Evolutionary conservation across 2,797 vertebrate species (phyloP), one percentile per base, ranked within the genome.

Genomic region (Jordanella pulchra): DNA sequence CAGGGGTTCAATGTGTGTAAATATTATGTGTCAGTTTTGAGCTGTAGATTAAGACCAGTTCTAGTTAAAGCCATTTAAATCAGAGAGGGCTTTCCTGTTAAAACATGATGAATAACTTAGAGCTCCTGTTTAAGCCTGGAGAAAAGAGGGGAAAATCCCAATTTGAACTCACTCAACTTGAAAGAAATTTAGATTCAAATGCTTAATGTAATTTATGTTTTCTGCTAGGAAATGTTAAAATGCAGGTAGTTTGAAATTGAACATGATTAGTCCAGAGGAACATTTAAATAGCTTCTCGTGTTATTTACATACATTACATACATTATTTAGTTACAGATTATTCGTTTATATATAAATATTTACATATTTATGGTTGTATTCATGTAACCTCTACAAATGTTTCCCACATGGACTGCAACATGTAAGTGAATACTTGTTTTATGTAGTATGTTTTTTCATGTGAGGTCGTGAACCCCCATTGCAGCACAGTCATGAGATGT

Each of bases 1-100:
- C 61, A 39, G 70, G 23, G 71, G 79, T 82, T 89, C 73, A 83
- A 83, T 76, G 78, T 70, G 72, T 23, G 15, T 84, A 84, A 83
- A 84, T 85, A 64, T 71, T 67, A 76, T 65, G 68, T 82, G 67
- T 82, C 81, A 79, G 68, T 65, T 25, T 39, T 71, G 69, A 80
- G 72, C 67, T 78, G 44, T 56, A 72, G 35, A 84, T 75, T 55
- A 72, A 73, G 63, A 70, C 65, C 69, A 67, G 69, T 78, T 79
- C 82, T 71, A 66, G 71, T 79, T 78, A 55, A 61, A 66, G 35
- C 50, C 64, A 48, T 9, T 77, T 84, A 15, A 67, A 51, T 77
- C 11, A 58, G 74, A 76, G 51, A 14, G 50, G 42, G 79, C 69
- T 70, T 48, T 79, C 63, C 25, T 78, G 64, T 76, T 72, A 39